Base-by-base conservation (phyloP, 2,888 invertebrate species). In the Cryptophagus acutangulus region DNA sequence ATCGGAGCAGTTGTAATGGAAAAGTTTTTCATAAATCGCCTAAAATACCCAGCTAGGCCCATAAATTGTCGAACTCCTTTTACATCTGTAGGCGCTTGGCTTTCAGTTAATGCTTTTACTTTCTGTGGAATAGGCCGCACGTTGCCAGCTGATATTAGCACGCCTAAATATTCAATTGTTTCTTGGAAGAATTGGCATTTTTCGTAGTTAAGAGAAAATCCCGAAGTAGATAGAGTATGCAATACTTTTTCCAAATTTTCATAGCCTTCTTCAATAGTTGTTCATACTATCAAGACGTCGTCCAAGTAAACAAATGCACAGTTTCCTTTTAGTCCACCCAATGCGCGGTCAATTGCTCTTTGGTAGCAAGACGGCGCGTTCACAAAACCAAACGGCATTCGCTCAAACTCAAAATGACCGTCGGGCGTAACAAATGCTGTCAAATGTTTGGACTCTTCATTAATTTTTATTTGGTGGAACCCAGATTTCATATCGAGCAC, bases 331-430 rank as follows among this genome's bases (percentile, higher is more conserved):
- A 33, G 8, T 13, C 34, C 24, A 15, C 12, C 17, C 2, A 41
- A 24, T 15, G 38, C 31, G 10, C 25, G 17, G 28, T 38, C 41
- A 13, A 45, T 40, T 3, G 57, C 42, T 16, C 57, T 37, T 38
- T 62, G 61, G 45, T 64, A 67, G 8, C 57, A 57, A 16, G 51
- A 48, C 2, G 62, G 61, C 1, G 62, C 61, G 35, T 65, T 65
- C 1, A 51, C 35, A 2, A 65, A 43, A 3, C 63, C 63, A 40
- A 64, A 67, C 3, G 61, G 58, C 58, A 64, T 55, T 1, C 52
- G 38, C 2, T 52, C 29, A 35, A 55, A 62, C 48, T 66, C 58
- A 36, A 48, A 65, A 9, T 62, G 47, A 4, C 62, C 61, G 15
- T 61, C 61, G 0, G 57, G 59, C 2, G 58, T 63, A 4, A 53